phyloP scores from a whole-genome alignment of 2,113 vertebrate species.

The Bettongia penicillata region DNA sequence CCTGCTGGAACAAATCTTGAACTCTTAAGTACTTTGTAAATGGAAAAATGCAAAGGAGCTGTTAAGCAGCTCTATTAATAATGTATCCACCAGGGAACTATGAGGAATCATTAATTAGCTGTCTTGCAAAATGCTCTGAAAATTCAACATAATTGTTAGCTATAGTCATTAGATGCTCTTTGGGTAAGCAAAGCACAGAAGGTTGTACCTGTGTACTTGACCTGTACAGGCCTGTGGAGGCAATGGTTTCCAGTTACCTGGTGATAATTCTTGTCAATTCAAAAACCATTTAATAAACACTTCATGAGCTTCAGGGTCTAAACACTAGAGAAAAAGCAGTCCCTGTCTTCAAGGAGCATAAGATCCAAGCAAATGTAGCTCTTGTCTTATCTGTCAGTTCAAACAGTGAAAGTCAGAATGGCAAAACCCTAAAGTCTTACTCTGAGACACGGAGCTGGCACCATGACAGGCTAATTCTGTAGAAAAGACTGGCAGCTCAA shows the following conservation, averaged over 20 bases:
- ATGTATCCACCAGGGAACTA: not conserved
- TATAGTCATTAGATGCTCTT: not conserved
- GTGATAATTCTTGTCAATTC: not conserved
- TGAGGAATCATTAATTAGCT: slow-evolving; percentile 29
- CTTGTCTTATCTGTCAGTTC: slow-evolving; percentile 55
- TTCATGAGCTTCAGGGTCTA: not conserved
- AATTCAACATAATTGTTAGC: not conserved
- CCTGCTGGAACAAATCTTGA: not conserved
- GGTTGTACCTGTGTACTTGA: not conserved
- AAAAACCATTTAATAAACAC: not conserved
- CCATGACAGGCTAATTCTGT: slow-evolving; percentile 17
- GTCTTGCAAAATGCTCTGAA: not conserved
- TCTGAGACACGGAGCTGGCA: slow-evolving; percentile 48
- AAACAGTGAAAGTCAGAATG: slow-evolving; percentile 67
- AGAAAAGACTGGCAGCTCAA: slow-evolving; percentile 33
- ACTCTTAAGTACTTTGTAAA: slow-evolving; percentile 20
- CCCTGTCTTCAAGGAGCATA: not conserved
- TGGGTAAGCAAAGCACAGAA: slow-evolving; percentile 1
- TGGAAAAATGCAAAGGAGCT: slow-evolving; percentile 11
- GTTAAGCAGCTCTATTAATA: slow-evolving; percentile 2
- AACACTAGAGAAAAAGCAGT: not conserved
- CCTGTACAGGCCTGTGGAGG: slow-evolving; percentile 22
- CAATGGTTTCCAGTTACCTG: slow-evolving; percentile 52
- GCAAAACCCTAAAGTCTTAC: slow-evolving; percentile 51
- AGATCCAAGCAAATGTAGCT: not conserved